These are phyloP conservation scores for Phalacrocorax carbo DNA, from an alignment of 2,113 vertebrate species.

Conservation along the genomic window DNA sequence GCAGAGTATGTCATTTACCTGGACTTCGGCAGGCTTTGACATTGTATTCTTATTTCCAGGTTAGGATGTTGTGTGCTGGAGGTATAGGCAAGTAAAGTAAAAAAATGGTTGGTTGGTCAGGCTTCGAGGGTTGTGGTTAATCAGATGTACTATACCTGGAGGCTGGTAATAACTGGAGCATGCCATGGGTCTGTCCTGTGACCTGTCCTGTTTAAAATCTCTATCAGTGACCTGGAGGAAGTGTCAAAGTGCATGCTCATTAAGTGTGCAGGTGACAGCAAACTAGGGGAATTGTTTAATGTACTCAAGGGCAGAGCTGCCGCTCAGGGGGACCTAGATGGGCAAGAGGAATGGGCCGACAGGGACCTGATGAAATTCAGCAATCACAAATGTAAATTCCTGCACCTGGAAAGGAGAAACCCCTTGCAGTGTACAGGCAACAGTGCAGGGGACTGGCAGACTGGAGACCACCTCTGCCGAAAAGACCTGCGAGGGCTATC, in stretches of 20 bases:
- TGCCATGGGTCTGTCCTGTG: background rate
- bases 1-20: background rate
- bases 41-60: background rate
- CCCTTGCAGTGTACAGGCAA: fast-evolving
- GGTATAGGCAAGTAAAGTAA: background rate
- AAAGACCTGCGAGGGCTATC: fast-evolving
- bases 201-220: background rate
- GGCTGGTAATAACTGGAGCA: background rate
- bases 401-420: background rate
- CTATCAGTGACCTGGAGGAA: background rate
- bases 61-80: background rate
- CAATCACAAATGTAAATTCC: background rate
- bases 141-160: background rate
- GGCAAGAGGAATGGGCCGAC: background rate
- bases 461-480: background rate
- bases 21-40: background rate
- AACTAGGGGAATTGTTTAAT: background rate
- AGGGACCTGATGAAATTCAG: background rate
- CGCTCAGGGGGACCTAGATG: background rate
- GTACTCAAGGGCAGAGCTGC: background rate
- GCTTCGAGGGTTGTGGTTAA: background rate
- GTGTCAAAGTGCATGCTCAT: background rate
- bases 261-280: background rate
- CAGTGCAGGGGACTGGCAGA: no score
- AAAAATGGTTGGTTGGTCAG: background rate